Evolutionary conservation across 2,888 invertebrate genomes (phyloP), one percentile per base, ranked within the genome.

Genomic region (Lasioglossum villosulum): DNA sequence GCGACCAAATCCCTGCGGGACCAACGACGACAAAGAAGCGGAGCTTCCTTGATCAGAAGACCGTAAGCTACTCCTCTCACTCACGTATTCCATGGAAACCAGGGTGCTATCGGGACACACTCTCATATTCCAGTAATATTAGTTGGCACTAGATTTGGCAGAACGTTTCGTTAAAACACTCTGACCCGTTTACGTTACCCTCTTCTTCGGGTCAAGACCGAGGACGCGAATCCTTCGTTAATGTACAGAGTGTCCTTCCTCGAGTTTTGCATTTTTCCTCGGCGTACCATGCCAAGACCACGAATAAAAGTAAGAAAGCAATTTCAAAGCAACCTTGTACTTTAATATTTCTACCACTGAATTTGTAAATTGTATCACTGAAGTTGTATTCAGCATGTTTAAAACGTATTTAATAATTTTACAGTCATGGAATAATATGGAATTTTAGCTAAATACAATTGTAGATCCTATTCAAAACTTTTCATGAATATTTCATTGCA

Each of bases 41-140:
- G 72, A 75, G 80, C 79, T 84, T 70, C 75, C 75, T 16, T 48
- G 59, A 70, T 56, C 75, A 6, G 74, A 59, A 76, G 37, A 77
- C 52, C 90, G 70, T 75, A 94, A 90, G 45, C 88, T 90, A 52
- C 90, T 89, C 77, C 82, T 90, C 75, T 93, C 93, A 66, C 90
- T 89, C 52, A 56, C 77, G 78, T 91, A 89, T 87, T 90, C 91
- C 90, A 91, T 92, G 66, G 91, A 90, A 84, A 82, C 45, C 27
- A 88, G 83, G 83, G 91, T 83, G 74, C 84, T 80, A 83, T 91
- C 89, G 45, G 89, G 84, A 84, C 85, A 83, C 73, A 89, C 88
- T 89, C 82, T 90, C 92, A 92, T 92, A 87, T 74, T 90, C 83
- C 59, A 79, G 23, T 45, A 66, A 71, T 71, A 79, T 76, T 72